These are phyloP conservation scores for Neoscelio sp. DNA, from an alignment of 2,888 invertebrate species.

Conservation along the genomic window DNA sequence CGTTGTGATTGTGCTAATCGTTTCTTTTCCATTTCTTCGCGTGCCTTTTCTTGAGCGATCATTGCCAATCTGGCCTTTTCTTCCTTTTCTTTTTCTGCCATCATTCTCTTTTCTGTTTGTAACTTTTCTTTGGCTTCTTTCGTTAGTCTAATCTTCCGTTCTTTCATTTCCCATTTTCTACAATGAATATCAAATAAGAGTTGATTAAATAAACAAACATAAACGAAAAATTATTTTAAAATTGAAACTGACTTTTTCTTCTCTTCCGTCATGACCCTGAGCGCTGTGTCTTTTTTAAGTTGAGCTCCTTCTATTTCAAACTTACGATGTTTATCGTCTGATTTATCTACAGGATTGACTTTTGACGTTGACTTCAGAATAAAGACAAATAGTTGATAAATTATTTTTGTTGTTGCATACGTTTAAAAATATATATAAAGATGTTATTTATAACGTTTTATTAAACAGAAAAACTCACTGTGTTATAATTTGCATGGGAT, in stretches of 20 bases:
- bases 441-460: too few species aligned
- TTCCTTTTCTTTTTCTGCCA: slow-evolving; percentile 82
- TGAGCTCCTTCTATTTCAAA: slow-evolving; percentile 84
- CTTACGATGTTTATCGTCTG: slow-evolving; percentile 79
- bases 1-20: slow-evolving; percentile 75
- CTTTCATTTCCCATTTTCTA: slow-evolving; percentile 85
- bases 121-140: slow-evolving; percentile 83
- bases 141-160: slow-evolving; percentile 84
- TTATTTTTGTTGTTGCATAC: background rate
- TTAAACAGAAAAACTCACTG: slow-evolving; percentile 33
- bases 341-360: slow-evolving; percentile 74
- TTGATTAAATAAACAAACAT: slow-evolving; percentile 15
- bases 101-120: slow-evolving; percentile 82
- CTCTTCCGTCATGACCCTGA: slow-evolving; percentile 85
- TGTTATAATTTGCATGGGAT: slow-evolving; percentile 26
- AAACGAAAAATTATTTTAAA: background rate
- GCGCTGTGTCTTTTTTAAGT: slow-evolving; percentile 86
- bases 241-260: slow-evolving; percentile 83
- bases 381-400: background rate
- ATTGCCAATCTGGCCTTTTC: slow-evolving; percentile 78
- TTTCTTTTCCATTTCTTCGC: slow-evolving; percentile 84
- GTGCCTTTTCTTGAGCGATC: slow-evolving; percentile 82
- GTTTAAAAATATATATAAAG: background rate
- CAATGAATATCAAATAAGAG: slow-evolving; percentile 4
- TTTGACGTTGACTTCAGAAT: slow-evolving; percentile 77